phyloP scores from a whole-genome alignment of 2,888 invertebrate genomes.

The Sesia apiformis region DNA sequence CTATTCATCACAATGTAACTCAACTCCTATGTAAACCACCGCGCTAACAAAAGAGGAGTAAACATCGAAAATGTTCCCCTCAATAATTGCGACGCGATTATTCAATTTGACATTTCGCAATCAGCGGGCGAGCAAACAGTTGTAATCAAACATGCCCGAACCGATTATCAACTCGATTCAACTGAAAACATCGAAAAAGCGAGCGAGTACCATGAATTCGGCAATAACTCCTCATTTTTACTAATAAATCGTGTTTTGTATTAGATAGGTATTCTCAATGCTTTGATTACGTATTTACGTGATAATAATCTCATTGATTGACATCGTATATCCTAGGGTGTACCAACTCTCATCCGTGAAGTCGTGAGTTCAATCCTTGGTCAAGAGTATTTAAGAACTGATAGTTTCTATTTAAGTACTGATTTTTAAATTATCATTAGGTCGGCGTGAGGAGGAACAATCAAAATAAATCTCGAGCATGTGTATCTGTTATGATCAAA shows the following conservation, averaged over 20 bases:
- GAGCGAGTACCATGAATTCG: not conserved
- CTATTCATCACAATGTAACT: not conserved
- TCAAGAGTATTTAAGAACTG: no score
- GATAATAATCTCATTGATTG: no score
- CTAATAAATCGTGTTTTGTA: not conserved
- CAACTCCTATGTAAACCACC: constrained; percentile 26
- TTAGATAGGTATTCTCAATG: no score
- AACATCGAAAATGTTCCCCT: constrained; percentile 43
- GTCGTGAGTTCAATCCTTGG: no score
- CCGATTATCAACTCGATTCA: constrained; percentile 58
- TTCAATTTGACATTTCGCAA: constrained; percentile 69
- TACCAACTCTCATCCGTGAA: no score
- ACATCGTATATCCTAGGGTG: no score
- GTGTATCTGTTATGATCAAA: no score
- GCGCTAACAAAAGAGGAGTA: constrained; percentile 35
- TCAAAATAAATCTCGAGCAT: no score
- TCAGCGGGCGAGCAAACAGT: constrained; percentile 67
- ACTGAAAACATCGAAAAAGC: constrained; percentile 1
- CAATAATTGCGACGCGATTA: constrained; percentile 61
- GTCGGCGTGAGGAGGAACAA: no score
- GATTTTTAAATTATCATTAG: no score
- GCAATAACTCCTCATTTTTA: not conserved
- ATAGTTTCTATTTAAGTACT: no score
- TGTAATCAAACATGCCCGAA: constrained; percentile 55
- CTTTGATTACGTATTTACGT: no score